Percentiles rank a stretch among this genome's conserved stretches.
Evolutionary conservation across 2,888 invertebrate species (phyloP).

Genomic region (Tuta absoluta): DNA sequence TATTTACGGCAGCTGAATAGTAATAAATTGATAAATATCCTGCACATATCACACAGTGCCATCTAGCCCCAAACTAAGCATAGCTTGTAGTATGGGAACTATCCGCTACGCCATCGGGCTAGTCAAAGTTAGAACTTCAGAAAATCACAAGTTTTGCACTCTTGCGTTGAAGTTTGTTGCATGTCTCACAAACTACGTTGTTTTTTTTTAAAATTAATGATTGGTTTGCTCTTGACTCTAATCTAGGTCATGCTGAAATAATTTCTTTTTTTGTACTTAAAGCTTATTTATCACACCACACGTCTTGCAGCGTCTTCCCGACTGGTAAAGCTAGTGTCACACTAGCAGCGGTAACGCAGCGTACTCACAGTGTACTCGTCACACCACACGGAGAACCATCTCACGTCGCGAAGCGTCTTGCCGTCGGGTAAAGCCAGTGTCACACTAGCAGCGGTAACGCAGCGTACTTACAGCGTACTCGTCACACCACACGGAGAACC

Average conservation of each 20-base stretch:
- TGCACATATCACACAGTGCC: too few relatives aligned
- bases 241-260: not conserved
- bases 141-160: too few relatives aligned
- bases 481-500: conserved; percentile 96
- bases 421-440: conserved; percentile 94
- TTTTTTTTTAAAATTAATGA: too few relatives aligned
- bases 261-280: not conserved
- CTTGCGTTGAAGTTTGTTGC: too few relatives aligned
- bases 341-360: conserved; percentile 80
- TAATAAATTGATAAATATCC: too few relatives aligned
- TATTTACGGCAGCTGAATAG: not conserved
- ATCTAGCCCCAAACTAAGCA: too few relatives aligned
- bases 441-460: conserved; percentile 85
- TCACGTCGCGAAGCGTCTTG: conserved; percentile 89
- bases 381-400: conserved; percentile 96
- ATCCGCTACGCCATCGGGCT: too few relatives aligned
- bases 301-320: not conserved
- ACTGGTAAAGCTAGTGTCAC: conserved; percentile 82
- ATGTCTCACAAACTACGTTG: too few relatives aligned
- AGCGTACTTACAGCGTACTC: conserved; percentile 85
- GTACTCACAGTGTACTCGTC: conserved; percentile 88
- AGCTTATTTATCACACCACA: not conserved
- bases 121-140: too few relatives aligned
- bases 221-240: too few relatives aligned
- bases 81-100: too few relatives aligned